A percentile compares a stretch with the other conserved stretches of the same genome.
Evolutionary conservation across 2,888 invertebrate species (phyloP).

Genomic region (Hecatera dysodea): DNA sequence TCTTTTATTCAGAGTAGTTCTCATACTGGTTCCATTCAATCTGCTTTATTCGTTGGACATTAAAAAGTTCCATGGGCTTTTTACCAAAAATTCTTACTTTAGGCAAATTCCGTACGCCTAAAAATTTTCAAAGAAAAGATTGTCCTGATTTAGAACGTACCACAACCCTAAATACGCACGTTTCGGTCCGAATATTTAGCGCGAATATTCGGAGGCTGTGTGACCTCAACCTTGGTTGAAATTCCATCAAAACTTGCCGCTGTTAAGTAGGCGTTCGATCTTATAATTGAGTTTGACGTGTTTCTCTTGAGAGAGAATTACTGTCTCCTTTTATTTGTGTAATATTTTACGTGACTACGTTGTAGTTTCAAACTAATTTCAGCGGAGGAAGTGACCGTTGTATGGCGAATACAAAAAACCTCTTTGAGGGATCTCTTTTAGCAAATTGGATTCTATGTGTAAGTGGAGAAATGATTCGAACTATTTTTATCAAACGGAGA

Average conservation of each 20-base stretch:
- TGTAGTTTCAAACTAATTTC: slow-evolving; percentile 72
- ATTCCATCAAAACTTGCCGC: slow-evolving; percentile 62
- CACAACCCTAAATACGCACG: slow-evolving; percentile 56
- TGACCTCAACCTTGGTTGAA: slow-evolving; percentile 59
- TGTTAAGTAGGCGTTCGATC: slow-evolving; percentile 54
- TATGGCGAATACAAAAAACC: slow-evolving; percentile 63
- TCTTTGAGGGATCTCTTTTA: slow-evolving; percentile 52
- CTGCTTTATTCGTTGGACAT: no score
- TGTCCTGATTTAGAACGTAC: slow-evolving; percentile 14
- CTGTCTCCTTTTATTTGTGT: slow-evolving; percentile 67
- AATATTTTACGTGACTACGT: slow-evolving; percentile 78
- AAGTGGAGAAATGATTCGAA: slow-evolving; percentile 26
- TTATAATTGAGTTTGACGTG: slow-evolving; percentile 61
- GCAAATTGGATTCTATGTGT: slow-evolving; percentile 53
- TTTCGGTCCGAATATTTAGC: slow-evolving; percentile 38
- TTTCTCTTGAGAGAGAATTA: slow-evolving; percentile 47
- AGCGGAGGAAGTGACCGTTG: slow-evolving; percentile 55
- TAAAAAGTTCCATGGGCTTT: neutral
- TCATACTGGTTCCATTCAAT: neutral
- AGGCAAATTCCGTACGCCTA: slow-evolving; percentile 15
- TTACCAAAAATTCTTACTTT: neutral
- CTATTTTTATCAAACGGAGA: slow-evolving; percentile 28
- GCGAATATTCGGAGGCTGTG: slow-evolving; percentile 42
- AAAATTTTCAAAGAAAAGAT: slow-evolving; percentile 34
- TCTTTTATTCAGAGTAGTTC: neutral